Conservation (phyloP, 2,888 invertebrate species). For the Lepidocyrtinus sp. region DNA sequence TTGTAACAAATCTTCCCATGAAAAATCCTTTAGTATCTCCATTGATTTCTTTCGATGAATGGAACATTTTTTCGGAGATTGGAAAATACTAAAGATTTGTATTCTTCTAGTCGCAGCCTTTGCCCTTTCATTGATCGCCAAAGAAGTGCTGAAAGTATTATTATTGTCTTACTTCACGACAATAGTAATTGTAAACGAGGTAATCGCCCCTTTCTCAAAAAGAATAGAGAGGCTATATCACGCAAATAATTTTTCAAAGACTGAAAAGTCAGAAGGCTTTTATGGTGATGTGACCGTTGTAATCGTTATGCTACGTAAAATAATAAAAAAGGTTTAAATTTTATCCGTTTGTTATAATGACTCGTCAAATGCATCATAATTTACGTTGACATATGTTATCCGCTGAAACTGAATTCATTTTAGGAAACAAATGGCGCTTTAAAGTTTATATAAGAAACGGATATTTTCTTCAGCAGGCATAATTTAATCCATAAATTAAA, state of each 20-base stretch:
- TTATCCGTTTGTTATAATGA: too few relatives aligned
- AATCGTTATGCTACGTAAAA: too few relatives aligned
- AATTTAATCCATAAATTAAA: too few relatives aligned
- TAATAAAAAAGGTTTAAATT: too few relatives aligned
- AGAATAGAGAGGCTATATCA: conserved; percentile 23
- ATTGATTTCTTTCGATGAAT: conserved; percentile 22
- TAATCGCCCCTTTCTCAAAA: neutral
- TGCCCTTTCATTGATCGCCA: conserved; percentile 2
- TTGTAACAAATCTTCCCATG: conserved; percentile 55
- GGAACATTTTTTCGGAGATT: conserved; percentile 20
- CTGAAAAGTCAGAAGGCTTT: conserved; percentile 39
- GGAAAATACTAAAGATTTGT: conserved; percentile 16
- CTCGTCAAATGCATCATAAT: too few relatives aligned
- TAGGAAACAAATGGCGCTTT: too few relatives aligned
- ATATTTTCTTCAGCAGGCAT: too few relatives aligned
- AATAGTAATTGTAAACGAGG: neutral
- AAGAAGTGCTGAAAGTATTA: neutral
- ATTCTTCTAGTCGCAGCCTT: neutral
- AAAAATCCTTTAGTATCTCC: conserved; percentile 40
- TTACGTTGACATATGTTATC: too few relatives aligned
- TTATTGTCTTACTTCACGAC: neutral
- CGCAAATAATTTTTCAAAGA: conserved; percentile 29
- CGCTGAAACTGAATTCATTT: too few relatives aligned
- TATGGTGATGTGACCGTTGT: conserved; percentile 37
- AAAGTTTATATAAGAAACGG: too few relatives aligned